Evolutionary conservation across 2,888 invertebrate species (phyloP).

Genomic region (Hemaris fuciformis): DNA sequence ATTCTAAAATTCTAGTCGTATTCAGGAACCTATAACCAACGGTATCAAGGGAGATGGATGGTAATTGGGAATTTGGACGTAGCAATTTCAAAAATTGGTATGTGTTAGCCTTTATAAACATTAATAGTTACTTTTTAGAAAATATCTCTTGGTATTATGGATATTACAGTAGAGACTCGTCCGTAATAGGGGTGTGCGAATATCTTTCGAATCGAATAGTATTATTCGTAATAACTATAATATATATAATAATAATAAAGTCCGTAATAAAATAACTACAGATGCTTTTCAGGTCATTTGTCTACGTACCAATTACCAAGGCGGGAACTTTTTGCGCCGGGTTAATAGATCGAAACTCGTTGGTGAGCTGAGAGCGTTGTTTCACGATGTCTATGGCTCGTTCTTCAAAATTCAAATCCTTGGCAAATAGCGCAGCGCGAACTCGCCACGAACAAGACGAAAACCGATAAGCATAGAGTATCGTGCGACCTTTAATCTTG

Average conservation of each 20-base stretch:
- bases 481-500: slow-evolving; percentile 42
- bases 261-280: not conserved
- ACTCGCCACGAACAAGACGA: slow-evolving; percentile 84
- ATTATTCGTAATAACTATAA: too few species aligned
- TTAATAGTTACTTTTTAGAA: not conserved
- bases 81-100: too few species aligned
- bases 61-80: not conserved
- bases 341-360: slow-evolving; percentile 59
- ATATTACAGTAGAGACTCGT: too few species aligned
- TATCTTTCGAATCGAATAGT: too few species aligned
- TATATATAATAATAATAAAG: too few species aligned
- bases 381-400: slow-evolving; percentile 58
- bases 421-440: slow-evolving; percentile 61
- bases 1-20: not conserved
- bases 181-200: too few species aligned
- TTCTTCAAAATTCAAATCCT: slow-evolving; percentile 61
- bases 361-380: slow-evolving; percentile 47
- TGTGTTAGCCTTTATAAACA: too few species aligned
- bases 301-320: slow-evolving; percentile 60
- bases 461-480: slow-evolving; percentile 78
- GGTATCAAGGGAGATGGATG: not conserved
- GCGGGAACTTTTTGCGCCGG: slow-evolving; percentile 74
- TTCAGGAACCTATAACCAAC: not conserved
- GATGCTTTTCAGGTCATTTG: not conserved
- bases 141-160: too few species aligned